A percentile compares a stretch with the other conserved stretches of the same genome.
Conservation (phyloP, 2,113 vertebrate species). For the Capreolus pygargus region DNA sequence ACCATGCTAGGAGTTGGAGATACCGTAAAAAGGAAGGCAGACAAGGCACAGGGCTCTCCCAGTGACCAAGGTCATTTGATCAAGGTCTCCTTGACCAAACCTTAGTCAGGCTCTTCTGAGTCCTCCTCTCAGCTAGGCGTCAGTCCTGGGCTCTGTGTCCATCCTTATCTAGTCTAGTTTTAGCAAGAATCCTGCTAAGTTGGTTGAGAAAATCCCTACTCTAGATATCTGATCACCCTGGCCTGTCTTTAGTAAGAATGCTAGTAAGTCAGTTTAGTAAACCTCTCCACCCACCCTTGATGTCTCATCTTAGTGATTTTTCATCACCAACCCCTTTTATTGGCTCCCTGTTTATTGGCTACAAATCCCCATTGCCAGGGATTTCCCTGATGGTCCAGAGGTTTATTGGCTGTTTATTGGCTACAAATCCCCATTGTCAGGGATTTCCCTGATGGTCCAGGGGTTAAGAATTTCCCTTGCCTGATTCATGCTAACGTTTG, state of each 20-base stretch:
- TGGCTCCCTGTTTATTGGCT: background rate
- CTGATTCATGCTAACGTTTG: background rate
- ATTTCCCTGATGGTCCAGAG: background rate
- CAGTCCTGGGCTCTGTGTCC: background rate
- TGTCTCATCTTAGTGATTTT: background rate
- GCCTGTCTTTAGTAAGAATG: background rate
- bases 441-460: background rate
- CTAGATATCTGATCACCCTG: background rate
- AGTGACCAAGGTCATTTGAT: background rate
- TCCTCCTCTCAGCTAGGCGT: background rate
- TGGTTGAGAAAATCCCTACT: background rate
- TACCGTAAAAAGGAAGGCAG: background rate
- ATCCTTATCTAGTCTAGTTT: background rate
- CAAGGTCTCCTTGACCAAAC: background rate
- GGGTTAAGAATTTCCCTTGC: background rate
- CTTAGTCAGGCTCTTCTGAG: background rate
- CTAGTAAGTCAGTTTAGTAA: background rate
- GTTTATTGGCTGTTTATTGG: background rate
- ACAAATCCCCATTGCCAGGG: background rate
- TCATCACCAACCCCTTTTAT: background rate
- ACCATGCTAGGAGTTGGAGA: too few relatives aligned
- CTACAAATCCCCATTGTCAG: background rate
- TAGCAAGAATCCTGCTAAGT: background rate
- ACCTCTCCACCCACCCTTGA: background rate
- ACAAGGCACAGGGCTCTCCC: background rate